Evolutionary conservation across 35 echinoderm and acorn worm genomes (phyloP), one percentile per base, ranked within the genome.

Genomic region (Acanthaster planci): DNA sequence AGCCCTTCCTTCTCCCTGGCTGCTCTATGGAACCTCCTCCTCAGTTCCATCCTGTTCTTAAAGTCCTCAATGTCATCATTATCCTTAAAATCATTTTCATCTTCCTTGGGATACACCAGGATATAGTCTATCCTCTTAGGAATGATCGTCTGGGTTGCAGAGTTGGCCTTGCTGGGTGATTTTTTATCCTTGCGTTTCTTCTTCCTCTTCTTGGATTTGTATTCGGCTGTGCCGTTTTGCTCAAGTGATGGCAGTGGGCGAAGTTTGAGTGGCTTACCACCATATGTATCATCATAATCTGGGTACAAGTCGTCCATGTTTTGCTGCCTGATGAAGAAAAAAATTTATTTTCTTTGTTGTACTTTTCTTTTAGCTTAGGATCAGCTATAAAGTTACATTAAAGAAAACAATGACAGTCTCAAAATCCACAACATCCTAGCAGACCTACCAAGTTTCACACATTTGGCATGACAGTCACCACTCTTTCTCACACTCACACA

Each of bases 91-190:
- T 91, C 86, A 9, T 42, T 76, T 36, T 89, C 88, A 40, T 91
- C 87, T 15, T 83, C 79, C 40, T 81, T 58, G 37, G 89, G 68
- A 76, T 92, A 92, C 31, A 97, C 94, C 76, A 97, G 68, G 22
- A 97, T 79, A 87, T 97, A 97, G 78, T 97, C 94, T 17, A 97
- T 92, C 47, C 94, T 81, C 77, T 90, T 92, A 40, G 87, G 77
- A 38, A 88, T 79, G 22, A 75, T 79, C 6, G 72, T 87, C 19
- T 85, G 52, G 12, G 64, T 72, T 29, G 64, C 64, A 27, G 64
- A 2, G 34, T 26, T 34, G 26, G 64, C 29, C 30, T 86, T 29
- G 19, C 76, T 31, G 22, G 58, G 21, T 23, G 76, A 50, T 57
- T 92, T 92, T 44, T 78, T 78, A 42, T 92, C 86, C 56, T 78